These are phyloP conservation scores for Pristionchus fissidentatus DNA, from an alignment of 2,888 invertebrate genomes.

Conservation along the genomic window DNA sequence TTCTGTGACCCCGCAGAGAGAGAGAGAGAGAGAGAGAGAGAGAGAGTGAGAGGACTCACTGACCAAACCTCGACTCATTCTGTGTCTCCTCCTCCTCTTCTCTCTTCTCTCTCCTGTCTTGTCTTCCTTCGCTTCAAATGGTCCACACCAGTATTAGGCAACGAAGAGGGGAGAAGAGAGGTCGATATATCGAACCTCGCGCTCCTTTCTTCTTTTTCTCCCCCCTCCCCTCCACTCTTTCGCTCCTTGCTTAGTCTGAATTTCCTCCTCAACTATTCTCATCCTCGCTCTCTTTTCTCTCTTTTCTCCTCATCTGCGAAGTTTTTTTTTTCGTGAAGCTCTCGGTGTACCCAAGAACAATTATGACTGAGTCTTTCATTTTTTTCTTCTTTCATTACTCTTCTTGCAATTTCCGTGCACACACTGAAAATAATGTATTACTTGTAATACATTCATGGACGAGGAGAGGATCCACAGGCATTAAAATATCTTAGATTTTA, in stretches of 20 bases:
- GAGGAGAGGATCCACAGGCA: too few species aligned
- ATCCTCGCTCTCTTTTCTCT: background rate
- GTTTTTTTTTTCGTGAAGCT: conserved; percentile 14
- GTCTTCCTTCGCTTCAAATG: background rate
- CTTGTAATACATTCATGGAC: too few species aligned
- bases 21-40: conserved; percentile 1
- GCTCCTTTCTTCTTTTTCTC: conserved; percentile 38
- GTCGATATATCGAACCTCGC: conserved; percentile 44
- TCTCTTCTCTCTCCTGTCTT: background rate
- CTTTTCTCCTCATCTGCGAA: background rate
- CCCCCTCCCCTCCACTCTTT: background rate
- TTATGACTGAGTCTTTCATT: background rate
- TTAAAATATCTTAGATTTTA: too few species aligned
- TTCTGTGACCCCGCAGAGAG: too few species aligned
- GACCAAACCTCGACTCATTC: conserved; percentile 14
- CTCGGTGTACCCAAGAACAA: too few species aligned
- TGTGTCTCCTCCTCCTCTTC: background rate
- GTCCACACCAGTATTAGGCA: conserved; percentile 24
- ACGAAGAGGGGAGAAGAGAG: conserved; percentile 6
- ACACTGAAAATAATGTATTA: too few species aligned
- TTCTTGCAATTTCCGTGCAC: background rate
- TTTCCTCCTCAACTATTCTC: conserved; percentile 12
- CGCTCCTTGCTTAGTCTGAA: conserved; percentile 4
- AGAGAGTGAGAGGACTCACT: background rate
- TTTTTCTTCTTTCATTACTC: background rate